These are phyloP conservation scores for Desmophyllum pertusum DNA, from an alignment of 92 coral and sea anemone genomes.

Conservation along the genomic window DNA sequence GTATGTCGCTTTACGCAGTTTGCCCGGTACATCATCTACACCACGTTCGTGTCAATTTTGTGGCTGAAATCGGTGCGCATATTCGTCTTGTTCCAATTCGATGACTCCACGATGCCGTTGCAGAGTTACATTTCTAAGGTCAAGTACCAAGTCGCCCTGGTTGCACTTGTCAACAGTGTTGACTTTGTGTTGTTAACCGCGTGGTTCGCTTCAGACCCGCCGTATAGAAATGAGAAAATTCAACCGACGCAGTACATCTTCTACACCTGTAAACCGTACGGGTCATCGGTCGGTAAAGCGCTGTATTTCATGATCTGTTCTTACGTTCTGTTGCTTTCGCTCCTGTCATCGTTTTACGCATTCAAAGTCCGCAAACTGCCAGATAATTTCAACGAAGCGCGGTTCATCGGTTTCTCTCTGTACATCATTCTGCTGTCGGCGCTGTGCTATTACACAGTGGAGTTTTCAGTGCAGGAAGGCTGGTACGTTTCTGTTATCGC, in stretches of 20 bases:
- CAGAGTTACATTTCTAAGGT: constrained; percentile 32
- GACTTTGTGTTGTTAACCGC: constrained; percentile 23
- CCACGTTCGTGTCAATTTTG: constrained; percentile 59
- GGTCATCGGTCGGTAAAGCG: constrained; percentile 10
- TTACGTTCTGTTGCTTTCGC: constrained; percentile 33
- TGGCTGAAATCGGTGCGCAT: constrained; percentile 67
- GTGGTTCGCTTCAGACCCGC: constrained; percentile 37
- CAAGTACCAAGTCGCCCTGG: constrained; percentile 34
- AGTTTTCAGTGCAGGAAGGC: constrained; percentile 55
- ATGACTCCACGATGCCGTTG: constrained; percentile 1
- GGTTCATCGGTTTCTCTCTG: constrained; percentile 27
- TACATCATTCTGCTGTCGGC: constrained; percentile 35
- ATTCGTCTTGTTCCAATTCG: constrained; percentile 51
- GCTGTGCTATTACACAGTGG: constrained; percentile 27
- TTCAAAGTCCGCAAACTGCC: constrained; percentile 39
- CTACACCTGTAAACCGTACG: constrained; percentile 26
- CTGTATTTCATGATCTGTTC: constrained; percentile 24
- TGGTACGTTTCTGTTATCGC: constrained; percentile 51
- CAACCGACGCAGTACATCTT: constrained; percentile 17
- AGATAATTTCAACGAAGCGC: constrained; percentile 37
- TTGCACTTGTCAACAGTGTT: constrained; percentile 27
- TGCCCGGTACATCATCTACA: constrained; percentile 55
- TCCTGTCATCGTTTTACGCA: constrained; percentile 41
- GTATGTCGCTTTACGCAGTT: constrained; percentile 59
- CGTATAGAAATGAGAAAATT: neutral